phyloP scores from a whole-genome alignment of 2,888 invertebrate genomes.

The Acronicta aceris region DNA sequence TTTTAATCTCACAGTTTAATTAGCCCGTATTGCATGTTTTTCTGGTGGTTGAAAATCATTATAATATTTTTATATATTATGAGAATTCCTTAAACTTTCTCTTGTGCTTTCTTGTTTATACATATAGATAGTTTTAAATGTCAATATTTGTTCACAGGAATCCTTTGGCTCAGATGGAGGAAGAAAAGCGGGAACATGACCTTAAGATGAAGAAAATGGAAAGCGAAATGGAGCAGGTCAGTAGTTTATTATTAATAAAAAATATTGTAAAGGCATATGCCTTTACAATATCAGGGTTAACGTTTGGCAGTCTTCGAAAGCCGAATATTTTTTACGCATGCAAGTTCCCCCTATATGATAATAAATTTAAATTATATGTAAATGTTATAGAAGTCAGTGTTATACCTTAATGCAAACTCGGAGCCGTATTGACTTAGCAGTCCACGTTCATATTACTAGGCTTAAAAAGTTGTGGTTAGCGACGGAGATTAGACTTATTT shows the following conservation, averaged over 20 bases:
- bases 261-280: no score
- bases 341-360: no score
- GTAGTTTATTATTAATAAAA: constrained; percentile 3
- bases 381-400: no score
- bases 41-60: constrained; percentile 18
- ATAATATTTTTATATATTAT: not conserved
- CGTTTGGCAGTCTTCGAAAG: no score
- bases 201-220: constrained; percentile 99
- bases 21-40: constrained; percentile 45
- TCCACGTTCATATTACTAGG: no score
- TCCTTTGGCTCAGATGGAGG: constrained; percentile 99
- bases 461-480: no score
- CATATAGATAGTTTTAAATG: constrained; percentile 28
- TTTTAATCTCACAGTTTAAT: constrained; percentile 1
- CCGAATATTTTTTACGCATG: no score
- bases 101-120: not conserved
- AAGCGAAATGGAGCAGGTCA: constrained; percentile 97
- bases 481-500: no score
- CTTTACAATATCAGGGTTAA: no score
- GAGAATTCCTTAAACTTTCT: constrained; percentile 5
- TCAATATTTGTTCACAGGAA: constrained; percentile 91
- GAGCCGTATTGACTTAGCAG: no score
- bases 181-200: constrained; percentile 98
- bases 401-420: no score
- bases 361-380: no score